A percentile compares a stretch with the other conserved stretches of the same genome.
phyloP scores from a whole-genome alignment of 1,140 invertebrate species.

The Ylistrum balloti region DNA sequence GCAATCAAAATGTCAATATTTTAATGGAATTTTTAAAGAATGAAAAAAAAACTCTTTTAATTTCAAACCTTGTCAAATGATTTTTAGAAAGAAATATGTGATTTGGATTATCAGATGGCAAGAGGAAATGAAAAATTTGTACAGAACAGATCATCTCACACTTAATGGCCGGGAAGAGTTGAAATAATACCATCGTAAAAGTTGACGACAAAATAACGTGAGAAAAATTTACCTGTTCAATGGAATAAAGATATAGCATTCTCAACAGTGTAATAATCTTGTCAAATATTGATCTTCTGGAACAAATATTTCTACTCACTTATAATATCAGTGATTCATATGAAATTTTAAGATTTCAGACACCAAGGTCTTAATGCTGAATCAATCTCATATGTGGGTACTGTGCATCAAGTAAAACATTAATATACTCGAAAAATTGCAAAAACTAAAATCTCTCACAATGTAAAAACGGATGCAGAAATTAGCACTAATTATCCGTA shows the following conservation, averaged over 20 bases:
- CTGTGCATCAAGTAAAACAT: too few species aligned
- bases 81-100: slow-evolving; percentile 29
- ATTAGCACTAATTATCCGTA: slow-evolving; percentile 5
- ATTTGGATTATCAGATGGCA: slow-evolving; percentile 25
- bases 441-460: background rate
- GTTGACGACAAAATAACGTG: background rate
- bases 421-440: background rate
- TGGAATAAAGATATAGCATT: background rate
- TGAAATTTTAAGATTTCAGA: too few species aligned
- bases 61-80: slow-evolving; percentile 4
- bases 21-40: slow-evolving; percentile 17
- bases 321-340: background rate
- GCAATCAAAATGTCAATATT: slow-evolving; percentile 19
- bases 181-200: background rate
- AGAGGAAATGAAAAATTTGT: slow-evolving; percentile 17
- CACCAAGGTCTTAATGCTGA: background rate
- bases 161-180: background rate
- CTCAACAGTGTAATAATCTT: background rate
- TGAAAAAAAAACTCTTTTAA: background rate
- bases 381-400: background rate
- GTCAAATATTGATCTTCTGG: background rate
- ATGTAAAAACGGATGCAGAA: slow-evolving; percentile 4
- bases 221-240: background rate
- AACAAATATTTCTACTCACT: too few species aligned
- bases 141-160: background rate